phyloP scores from a whole-genome alignment of 1,140 invertebrate genomes.

The Bicyclus anynana region DNA sequence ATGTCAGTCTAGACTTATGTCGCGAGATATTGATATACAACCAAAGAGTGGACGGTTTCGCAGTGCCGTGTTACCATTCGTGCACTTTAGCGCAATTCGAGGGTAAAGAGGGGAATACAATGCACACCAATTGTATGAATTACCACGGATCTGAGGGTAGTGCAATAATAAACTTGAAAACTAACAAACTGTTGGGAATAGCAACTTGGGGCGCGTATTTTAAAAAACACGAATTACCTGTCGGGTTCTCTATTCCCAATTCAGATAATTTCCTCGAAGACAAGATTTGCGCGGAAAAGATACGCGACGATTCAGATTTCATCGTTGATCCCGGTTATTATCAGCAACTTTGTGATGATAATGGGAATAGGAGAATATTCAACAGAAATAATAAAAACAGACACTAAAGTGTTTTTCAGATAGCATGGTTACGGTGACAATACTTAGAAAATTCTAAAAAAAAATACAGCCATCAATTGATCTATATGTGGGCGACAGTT shows the following conservation, averaged over 20 bases:
- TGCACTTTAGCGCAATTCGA: conserved; percentile 33
- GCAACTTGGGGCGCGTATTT: conserved; percentile 44
- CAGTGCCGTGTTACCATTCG: conserved; percentile 48
- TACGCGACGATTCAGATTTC: conserved; percentile 27
- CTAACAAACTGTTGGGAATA: conserved; percentile 39
- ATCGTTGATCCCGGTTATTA: conserved; percentile 24
- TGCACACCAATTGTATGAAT: conserved; percentile 15
- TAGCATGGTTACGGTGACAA: no score
- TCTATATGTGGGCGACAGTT: no score
- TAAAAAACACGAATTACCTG: conserved; percentile 35
- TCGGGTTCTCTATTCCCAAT: conserved; percentile 47
- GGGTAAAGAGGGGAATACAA: not conserved
- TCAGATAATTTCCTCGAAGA: conserved; percentile 41
- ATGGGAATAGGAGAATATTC: not conserved
- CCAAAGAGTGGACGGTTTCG: conserved; percentile 25
- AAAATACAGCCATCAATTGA: no score
- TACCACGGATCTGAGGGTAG: conserved; percentile 47
- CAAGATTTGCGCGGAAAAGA: conserved; percentile 37
- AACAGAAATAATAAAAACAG: not conserved
- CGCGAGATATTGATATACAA: conserved; percentile 29
- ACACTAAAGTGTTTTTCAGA: no score
- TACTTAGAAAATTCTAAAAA: no score
- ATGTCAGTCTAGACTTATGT: conserved; percentile 38
- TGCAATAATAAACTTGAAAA: conserved; percentile 33
- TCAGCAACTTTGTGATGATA: conserved; percentile 37